phyloP scores from a whole-genome alignment of 1,140 invertebrate genomes.

The Hypothenemus hampei region DNA sequence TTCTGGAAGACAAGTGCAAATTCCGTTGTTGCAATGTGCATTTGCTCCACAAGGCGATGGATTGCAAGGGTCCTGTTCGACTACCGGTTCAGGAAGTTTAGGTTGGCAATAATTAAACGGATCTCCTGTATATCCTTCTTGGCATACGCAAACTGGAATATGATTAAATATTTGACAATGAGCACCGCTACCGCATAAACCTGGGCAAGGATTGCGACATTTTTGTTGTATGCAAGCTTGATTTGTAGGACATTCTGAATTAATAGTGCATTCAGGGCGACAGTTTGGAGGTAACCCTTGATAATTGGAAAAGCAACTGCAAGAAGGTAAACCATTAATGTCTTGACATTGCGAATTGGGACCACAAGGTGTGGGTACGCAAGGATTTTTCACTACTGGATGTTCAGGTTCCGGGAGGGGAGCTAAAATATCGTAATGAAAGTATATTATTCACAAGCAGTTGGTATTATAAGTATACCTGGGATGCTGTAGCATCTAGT shows the following conservation, averaged over 20 bases:
- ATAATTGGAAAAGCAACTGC: conserved; percentile 54
- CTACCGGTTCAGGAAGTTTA: conserved; percentile 43
- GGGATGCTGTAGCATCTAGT: conserved; percentile 52
- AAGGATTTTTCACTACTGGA: conserved; percentile 54
- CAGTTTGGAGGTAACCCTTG: conserved; percentile 52
- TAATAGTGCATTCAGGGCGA: conserved; percentile 66
- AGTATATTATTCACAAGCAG: conserved; percentile 1
- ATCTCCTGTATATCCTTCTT: conserved; percentile 60
- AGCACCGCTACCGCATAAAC: conserved; percentile 59
- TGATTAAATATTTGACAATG: conserved; percentile 58
- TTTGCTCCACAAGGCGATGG: conserved; percentile 65
- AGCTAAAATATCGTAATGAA: conserved; percentile 33
- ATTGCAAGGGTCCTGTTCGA: conserved; percentile 52
- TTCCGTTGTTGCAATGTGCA: conserved; percentile 53
- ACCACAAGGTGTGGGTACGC: conserved; percentile 70
- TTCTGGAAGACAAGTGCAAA: conserved; percentile 65
- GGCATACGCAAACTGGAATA: conserved; percentile 58
- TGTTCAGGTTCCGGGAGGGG: conserved; percentile 39
- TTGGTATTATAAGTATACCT: conserved; percentile 13
- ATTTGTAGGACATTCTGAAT: conserved; percentile 64
- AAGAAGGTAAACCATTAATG: conserved; percentile 56
- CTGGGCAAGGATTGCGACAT: conserved; percentile 63
- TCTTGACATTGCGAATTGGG: conserved; percentile 62
- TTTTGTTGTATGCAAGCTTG: conserved; percentile 56
- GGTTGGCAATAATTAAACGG: conserved; percentile 57